Evolutionary conservation across 2,797 vertebrate genomes (phyloP).

Genomic region (Lepilemur septentrionalis): DNA sequence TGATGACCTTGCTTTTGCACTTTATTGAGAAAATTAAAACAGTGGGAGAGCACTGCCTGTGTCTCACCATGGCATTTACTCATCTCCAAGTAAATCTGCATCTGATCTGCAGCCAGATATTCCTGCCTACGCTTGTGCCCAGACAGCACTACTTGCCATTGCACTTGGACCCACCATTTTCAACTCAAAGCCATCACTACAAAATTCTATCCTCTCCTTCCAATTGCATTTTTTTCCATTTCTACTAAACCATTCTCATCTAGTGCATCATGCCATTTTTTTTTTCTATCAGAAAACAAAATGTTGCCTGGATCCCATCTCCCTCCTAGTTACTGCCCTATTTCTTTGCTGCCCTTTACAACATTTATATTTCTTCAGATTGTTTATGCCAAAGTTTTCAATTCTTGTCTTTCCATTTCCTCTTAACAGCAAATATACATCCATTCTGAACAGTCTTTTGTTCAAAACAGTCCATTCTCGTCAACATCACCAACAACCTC

Average conservation of each 20-base stretch:
- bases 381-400: background rate
- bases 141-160: background rate
- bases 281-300: background rate
- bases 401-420: background rate
- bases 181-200: background rate
- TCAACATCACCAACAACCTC: background rate
- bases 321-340: background rate
- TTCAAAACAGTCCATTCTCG: background rate
- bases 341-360: background rate
- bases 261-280: background rate
- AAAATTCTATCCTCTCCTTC: background rate
- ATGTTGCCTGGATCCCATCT: background rate
- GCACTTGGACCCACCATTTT: background rate
- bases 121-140: accelerated
- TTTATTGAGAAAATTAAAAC: background rate
- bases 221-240: background rate
- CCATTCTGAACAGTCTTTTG: background rate
- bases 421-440: background rate
- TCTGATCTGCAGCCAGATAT: background rate
- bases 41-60: background rate
- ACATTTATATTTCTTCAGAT: background rate
- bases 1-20: background rate
- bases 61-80: too few relatives aligned
- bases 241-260: background rate
- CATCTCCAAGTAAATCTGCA: too few relatives aligned